Evolutionary conservation across 2,797 vertebrate genomes (phyloP), one percentile per base, ranked within the genome.

Genomic region (Parauchenoglanis ngamensis): DNA sequence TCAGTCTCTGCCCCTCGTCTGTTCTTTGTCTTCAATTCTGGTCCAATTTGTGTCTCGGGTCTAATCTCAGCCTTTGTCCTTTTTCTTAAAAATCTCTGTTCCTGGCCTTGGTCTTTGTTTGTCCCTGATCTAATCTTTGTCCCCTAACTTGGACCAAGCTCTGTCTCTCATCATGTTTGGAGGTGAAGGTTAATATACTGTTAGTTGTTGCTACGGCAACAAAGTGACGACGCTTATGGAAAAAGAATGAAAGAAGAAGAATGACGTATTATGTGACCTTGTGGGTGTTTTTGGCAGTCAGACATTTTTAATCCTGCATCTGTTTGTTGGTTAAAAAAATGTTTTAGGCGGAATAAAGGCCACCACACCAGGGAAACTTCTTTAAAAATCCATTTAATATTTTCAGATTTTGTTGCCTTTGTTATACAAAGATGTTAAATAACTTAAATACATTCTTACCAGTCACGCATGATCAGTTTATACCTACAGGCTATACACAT

Each of bases 371-470:
- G 23, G 49, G 8, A 7, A 88, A 92, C 94, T 97, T 97, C 97
- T 98, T 99, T 99, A 97, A 98, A 98, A 98, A 95, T 97, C 98
- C 95, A 97, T 99, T 99, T 99, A 98, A 97, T 98, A 97, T 96
- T 97, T 76, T 76, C 94, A 95, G 96, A 97, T 97, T 97, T 97
- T 96, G 96, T 96, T 95, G 95, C 95, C 97, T 98, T 97, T 98
- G 97, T 98, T 98, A 98, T 97, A 99, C 98, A 98, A 98, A 98
- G 97, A 97, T 96, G 96, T 99, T 99, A 99, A 99, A 99, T 99
- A 99, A 98, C 96, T 98, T 98, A 98, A 99, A 99, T 99, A 99
- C 97, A 98, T 99, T 99, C 98, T 98, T 97, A 98, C 97, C 97
- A 98, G 98, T 98, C 98, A 97, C 97, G 97, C 96, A 96, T 96